Evolutionary conservation across 2,797 vertebrate genomes (phyloP).

Genomic region (Syndactyla subalaris): DNA sequence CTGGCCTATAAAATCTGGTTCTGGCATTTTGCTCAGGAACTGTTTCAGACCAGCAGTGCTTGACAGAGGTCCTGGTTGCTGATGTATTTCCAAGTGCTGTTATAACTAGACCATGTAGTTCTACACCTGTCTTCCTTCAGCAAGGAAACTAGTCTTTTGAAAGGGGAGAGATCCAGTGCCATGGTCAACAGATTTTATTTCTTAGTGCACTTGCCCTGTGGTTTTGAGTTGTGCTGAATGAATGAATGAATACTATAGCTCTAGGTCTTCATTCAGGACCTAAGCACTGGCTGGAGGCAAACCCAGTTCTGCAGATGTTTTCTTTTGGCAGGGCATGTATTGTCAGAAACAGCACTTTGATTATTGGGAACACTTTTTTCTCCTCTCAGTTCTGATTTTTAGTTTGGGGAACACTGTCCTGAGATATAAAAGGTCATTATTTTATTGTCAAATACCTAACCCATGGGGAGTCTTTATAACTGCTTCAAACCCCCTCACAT

Average conservation of each 20-base stretch:
- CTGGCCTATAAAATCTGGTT: not conserved
- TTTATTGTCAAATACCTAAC: not conserved
- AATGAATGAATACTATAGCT: not conserved
- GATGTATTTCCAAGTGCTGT: not conserved
- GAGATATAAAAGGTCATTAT: not conserved
- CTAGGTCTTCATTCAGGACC: not conserved
- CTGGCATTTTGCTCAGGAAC: not conserved
- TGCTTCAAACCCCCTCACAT: not conserved
- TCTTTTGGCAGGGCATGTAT: not conserved
- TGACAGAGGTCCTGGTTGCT: not conserved
- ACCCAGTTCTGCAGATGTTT: not conserved
- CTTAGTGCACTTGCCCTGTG: not conserved
- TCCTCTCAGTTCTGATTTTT: not conserved
- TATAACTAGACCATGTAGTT: not conserved
- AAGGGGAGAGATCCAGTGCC: not conserved
- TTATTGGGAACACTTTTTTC: not conserved
- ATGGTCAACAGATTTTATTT: not conserved
- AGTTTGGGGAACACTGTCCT: not conserved
- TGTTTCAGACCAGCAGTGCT: not conserved
- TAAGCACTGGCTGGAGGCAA: not conserved
- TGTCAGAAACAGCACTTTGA: not conserved
- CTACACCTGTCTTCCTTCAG: not conserved
- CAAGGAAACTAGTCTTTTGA: not conserved
- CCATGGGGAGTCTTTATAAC: not conserved
- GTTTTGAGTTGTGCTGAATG: not conserved